Percentiles rank a stretch among this genome's conserved stretches.
phyloP scores from a whole-genome alignment of 2,797 vertebrate genomes.

The Takifugu rubripes region DNA sequence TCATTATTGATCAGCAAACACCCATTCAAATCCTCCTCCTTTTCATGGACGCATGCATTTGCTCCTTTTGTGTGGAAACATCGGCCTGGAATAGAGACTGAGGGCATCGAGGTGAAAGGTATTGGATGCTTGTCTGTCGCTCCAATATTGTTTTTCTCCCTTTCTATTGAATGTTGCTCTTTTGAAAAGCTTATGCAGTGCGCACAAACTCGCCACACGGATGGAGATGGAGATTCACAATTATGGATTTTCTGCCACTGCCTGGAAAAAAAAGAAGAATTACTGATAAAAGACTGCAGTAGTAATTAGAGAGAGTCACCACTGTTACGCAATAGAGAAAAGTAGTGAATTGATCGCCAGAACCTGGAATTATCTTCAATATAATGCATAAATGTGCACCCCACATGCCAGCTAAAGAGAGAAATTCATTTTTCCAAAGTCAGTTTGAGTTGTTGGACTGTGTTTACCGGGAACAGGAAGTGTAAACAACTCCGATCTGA shows the following conservation, averaged over 20 bases:
- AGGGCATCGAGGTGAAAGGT: slow-evolving; percentile 45
- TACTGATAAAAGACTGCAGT: too few relatives aligned
- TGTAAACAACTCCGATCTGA: slow-evolving; percentile 40
- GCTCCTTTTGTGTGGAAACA: slow-evolving; percentile 51
- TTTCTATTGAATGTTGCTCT: slow-evolving; percentile 22
- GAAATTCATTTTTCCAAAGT: too few relatives aligned
- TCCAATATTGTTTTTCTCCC: slow-evolving; percentile 40
- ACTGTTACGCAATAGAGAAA: too few relatives aligned
- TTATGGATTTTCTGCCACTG: not conserved
- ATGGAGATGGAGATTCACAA: not conserved
- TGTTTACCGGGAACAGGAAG: slow-evolving; percentile 56
- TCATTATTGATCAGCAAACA: slow-evolving; percentile 56
- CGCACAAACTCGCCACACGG: not conserved
- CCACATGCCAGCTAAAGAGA: too few relatives aligned
- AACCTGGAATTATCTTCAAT: too few relatives aligned
- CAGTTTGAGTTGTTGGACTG: too few relatives aligned
- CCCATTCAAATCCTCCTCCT: slow-evolving; percentile 47
- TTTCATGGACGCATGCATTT: slow-evolving; percentile 57
- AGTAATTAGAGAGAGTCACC: too few relatives aligned
- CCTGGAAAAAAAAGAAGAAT: too few relatives aligned
- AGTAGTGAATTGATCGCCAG: too few relatives aligned
- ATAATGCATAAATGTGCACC: too few relatives aligned
- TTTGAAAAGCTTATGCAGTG: slow-evolving; percentile 30
- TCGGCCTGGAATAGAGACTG: slow-evolving; percentile 46
- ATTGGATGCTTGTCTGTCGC: slow-evolving; percentile 43